Evolutionary conservation across 2,888 invertebrate species (phyloP), one percentile per base, ranked within the genome.

Genomic region (Papilio demoleus): DNA sequence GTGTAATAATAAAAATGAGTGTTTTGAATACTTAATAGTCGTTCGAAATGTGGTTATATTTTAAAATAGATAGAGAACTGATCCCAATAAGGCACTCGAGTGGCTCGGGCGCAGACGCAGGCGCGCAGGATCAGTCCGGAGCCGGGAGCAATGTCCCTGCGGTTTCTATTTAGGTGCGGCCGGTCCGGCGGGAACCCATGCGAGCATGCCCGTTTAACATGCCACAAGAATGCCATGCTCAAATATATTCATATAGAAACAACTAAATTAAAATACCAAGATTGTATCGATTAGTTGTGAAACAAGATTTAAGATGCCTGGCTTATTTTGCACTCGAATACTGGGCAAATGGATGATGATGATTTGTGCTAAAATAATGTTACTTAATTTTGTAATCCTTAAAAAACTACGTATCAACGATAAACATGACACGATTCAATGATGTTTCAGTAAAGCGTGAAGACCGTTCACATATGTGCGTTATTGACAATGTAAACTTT

Each of bases 81-180:
- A 81, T 79, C 82, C 86, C 82, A 87, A 87, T 83, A 88, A 85
- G 86, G 83, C 85, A 88, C 84, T 87, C 80, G 81, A 87, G 84
- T 84, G 80, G 80, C 75, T 79, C 82, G 81, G 42, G 42, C 38
- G 38, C 38, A 12, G 38, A 31, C 19, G 42, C 42, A 45, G 42
- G 42, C 42, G 71, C 73, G 67, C 72, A 77, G 90, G 89, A 90
- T 86, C 88, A 87, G 83, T 80, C 82, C 80, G 76, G 88, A 87
- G 88, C 78, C 81, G 92, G 89, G 92, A 88, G 91, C 92, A 92
- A 90, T 87, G 92, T 89, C 92, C 92, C 89, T 91, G 88, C 81
- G 86, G 90, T 92, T 90, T 92, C 92, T 92, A 92, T 92, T 92
- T 92, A 92, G 90, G 92, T 91, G 90, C 91, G 81, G 88, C 90